Evolutionary conservation across 2,797 vertebrate genomes (phyloP).

Genomic region (Hirundo rustica): DNA sequence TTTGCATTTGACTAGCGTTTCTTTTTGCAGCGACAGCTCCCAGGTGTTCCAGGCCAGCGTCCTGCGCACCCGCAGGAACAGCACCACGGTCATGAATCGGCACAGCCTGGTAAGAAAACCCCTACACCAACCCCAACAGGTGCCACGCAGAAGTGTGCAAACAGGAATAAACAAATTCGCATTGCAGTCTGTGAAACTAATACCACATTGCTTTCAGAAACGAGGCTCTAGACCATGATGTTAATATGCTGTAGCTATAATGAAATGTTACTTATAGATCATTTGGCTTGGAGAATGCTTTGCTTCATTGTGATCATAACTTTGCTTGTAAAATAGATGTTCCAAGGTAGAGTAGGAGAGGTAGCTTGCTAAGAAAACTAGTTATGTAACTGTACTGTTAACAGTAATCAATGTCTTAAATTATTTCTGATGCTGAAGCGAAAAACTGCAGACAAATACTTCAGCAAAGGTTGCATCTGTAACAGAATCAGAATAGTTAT

Average conservation of each 20-base stretch:
- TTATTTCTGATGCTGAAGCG: not conserved
- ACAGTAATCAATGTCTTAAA: not conserved
- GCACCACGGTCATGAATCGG: conserved; percentile 82
- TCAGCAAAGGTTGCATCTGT: not conserved
- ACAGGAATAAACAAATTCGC: not conserved
- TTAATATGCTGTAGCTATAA: not conserved
- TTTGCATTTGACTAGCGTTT: conserved; percentile 45
- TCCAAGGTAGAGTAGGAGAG: not conserved
- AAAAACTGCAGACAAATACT: not conserved
- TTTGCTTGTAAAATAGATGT: conserved; percentile 6
- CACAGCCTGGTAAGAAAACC: conserved; percentile 81
- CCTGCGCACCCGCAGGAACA: conserved; percentile 85
- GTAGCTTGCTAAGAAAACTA: not conserved
- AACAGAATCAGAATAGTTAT: not conserved
- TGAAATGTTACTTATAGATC: not conserved
- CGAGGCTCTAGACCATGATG: not conserved
- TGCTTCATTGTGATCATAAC: not conserved
- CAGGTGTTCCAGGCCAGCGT: conserved; percentile 86
- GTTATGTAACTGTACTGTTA: not conserved
- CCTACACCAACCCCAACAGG: not conserved
- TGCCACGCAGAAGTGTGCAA: not conserved
- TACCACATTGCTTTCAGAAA: not conserved
- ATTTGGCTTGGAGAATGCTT: not conserved
- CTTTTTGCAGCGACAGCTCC: conserved; percentile 80
- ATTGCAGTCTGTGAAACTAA: not conserved